A percentile compares a stretch with the other conserved stretches of the same genome.
These are phyloP conservation scores for Sardina pilchardus DNA, from an alignment of 2,113 vertebrate species.

Conservation along the genomic window DNA sequence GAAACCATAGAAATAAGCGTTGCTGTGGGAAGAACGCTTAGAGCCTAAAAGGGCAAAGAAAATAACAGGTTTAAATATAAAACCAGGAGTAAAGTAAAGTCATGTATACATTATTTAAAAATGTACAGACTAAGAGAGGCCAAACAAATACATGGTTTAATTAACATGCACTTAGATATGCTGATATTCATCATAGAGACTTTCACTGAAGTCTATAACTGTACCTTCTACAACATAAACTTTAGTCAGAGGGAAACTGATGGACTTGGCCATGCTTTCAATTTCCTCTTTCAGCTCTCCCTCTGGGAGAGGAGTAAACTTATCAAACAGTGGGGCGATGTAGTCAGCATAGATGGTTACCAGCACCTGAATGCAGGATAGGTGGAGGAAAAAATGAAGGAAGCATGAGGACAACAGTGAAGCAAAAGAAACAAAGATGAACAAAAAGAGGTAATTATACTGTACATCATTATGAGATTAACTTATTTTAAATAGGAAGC, in stretches of 20 bases:
- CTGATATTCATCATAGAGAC: not conserved
- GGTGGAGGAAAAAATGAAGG: not conserved
- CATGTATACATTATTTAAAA: not conserved
- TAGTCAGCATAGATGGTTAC: slow-evolving; percentile 99
- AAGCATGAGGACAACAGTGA: not conserved
- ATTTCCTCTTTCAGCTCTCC: slow-evolving; percentile 92
- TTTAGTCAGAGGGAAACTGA: slow-evolving; percentile 94
- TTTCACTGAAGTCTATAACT: not conserved
- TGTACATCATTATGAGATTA: not conserved
- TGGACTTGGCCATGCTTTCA: slow-evolving; percentile 89
- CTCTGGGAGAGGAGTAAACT: slow-evolving; percentile 93
- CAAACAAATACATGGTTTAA: not conserved
- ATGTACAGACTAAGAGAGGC: not conserved
- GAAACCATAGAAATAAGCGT: slow-evolving; percentile 98
- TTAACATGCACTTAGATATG: not conserved
- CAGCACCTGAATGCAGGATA: slow-evolving; percentile 77
- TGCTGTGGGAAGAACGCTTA: slow-evolving; percentile 97
- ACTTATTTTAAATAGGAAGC: not conserved
- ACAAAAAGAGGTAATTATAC: not conserved
- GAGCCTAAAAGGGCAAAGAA: slow-evolving; percentile 77
- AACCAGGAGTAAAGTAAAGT: not conserved
- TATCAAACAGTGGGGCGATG: slow-evolving; percentile 97
- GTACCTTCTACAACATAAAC: slow-evolving; percentile 98
- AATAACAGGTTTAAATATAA: not conserved
- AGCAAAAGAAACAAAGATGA: not conserved